Evolutionary conservation across 2,888 invertebrate species (phyloP), one percentile per base, ranked within the genome.

Genomic region (Drosophila niveifrons): DNA sequence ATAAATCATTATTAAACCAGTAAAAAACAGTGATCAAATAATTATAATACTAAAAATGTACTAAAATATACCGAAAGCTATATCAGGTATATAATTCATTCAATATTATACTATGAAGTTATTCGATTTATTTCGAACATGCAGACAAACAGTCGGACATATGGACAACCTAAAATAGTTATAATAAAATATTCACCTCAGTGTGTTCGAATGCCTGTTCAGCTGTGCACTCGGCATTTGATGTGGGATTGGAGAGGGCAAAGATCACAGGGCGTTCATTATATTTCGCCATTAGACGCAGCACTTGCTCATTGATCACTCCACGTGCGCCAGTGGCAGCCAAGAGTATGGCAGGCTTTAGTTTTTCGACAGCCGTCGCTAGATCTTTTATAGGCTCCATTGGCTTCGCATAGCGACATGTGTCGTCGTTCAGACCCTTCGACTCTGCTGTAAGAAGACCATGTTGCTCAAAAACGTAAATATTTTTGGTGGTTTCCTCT

Each of bases 191-290:
- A 18, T 18, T 57, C 53, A 84, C 84, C 31, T 85, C 88, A 0
- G 84, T 82, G 8, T 56, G 62, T 0, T 59, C 17, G 43, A 75
- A 88, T 0, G 88, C 86, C 70, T 85, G 80, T 10, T 85, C 84
- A 7, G 85, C 85, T 0, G 89, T 75, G 36, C 85, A 85, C 36
- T 85, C 85, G 0, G 85, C 47, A 17, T 86, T 82, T 7, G 11
- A 62, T 4, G 85, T 89, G 7, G 85, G 85, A 71, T 89, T 89
- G 6, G 85, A 85, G 13, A 86, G 73, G 1, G 85, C 86, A 6
- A 85, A 71, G 6, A 85, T 65, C 0, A 66, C 86, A 0, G 90
- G 90, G 0, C 61, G 57, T 3, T 85, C 66, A 13, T 86, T 63
- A 15, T 51, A 53, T 11, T 63, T 36, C 1, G 59, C 80, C 78